A percentile compares a stretch with the other conserved stretches of the same genome.
These are phyloP conservation scores for Drosophila merina DNA, from an alignment of 2,888 invertebrate species.

Conservation along the genomic window DNA sequence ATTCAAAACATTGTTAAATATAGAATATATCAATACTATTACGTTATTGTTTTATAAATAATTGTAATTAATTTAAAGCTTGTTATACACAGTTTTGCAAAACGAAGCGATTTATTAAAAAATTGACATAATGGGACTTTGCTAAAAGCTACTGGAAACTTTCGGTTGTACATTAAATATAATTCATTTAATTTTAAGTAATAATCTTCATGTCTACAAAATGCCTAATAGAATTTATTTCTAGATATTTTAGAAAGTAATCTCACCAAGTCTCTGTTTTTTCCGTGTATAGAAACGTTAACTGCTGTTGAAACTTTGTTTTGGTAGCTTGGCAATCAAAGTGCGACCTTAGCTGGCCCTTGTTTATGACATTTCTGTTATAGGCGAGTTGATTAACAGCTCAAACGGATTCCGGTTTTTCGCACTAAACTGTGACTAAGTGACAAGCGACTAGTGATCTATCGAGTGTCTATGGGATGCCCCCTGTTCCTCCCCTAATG, in stretches of 20 bases:
- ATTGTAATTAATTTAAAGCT: conserved; percentile 1
- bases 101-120: background rate
- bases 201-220: background rate
- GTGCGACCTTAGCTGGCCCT: conserved; percentile 47
- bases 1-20: background rate
- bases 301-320: conserved; percentile 13
- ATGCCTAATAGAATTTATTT: background rate
- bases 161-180: too few relatives aligned
- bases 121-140: background rate
- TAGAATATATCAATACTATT: background rate
- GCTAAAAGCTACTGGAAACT: background rate
- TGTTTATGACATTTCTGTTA: conserved; percentile 44
- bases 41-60: background rate
- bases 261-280: background rate
- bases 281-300: background rate
- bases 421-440: conserved; percentile 43
- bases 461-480: background rate
- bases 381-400: conserved; percentile 35
- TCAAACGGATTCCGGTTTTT: conserved; percentile 39
- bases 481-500: background rate
- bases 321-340: conserved; percentile 25
- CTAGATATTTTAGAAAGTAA: background rate
- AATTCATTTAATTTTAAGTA: background rate
- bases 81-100: background rate
- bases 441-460: conserved; percentile 33